Evolutionary conservation across 2,888 invertebrate species (phyloP).

Genomic region (Monoplex corrugatus): DNA sequence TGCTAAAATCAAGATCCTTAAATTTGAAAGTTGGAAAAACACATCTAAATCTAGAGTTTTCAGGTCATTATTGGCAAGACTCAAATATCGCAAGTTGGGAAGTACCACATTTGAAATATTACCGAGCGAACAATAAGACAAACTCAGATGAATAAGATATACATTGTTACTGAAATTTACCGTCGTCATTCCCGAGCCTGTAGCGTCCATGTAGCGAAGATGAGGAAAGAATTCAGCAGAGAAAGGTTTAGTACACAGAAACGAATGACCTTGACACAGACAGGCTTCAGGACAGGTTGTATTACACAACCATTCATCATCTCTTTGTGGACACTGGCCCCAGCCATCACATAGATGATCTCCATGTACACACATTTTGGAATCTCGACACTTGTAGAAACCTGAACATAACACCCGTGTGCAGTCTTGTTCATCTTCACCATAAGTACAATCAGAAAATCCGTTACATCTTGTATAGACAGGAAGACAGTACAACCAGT

Average conservation of each 20-base stretch:
- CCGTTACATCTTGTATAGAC: conserved; percentile 15
- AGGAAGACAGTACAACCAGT: conserved; percentile 4
- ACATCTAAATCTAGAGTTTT: neutral
- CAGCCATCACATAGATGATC: neutral
- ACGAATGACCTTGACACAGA: neutral
- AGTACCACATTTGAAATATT: neutral
- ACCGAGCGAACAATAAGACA: neutral
- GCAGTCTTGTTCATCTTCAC: conserved; percentile 19
- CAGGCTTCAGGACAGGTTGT: neutral
- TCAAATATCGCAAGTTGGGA: neutral
- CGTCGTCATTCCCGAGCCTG: neutral
- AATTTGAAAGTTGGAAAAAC: neutral
- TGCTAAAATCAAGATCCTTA: neutral
- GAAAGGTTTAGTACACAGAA: neutral
- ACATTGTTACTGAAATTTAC: neutral
- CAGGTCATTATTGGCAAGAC: neutral
- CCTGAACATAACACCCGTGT: neutral
- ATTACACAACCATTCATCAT: conserved; percentile 2
- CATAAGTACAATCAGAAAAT: neutral
- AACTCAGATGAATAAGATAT: neutral
- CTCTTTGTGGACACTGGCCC: neutral
- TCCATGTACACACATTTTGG: neutral
- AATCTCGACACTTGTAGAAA: neutral
- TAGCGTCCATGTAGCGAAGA: neutral
- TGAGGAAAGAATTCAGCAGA: neutral